A percentile compares a stretch with the other conserved stretches of the same genome.
These are phyloP conservation scores for Manacus vitellinus DNA, from an alignment of 2,113 vertebrate species.

Conservation along the genomic window DNA sequence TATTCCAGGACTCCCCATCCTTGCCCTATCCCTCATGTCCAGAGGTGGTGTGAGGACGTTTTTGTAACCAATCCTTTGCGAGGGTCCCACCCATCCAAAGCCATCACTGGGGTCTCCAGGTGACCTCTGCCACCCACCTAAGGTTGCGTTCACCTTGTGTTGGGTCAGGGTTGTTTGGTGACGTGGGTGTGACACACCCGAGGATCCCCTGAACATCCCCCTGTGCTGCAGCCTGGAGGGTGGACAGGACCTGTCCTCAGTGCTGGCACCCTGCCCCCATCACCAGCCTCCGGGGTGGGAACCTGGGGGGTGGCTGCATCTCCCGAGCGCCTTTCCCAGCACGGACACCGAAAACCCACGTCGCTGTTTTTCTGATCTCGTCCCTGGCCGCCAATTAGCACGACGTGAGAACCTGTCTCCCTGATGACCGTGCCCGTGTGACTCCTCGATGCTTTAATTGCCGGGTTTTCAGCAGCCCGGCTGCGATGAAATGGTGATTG, in stretches of 20 bases:
- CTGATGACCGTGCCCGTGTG: background rate
- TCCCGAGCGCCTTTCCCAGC: background rate
- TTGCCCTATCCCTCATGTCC: rapidly evolving
- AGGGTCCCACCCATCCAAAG: background rate
- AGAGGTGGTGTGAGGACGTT: rapidly evolving
- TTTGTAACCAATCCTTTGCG: background rate
- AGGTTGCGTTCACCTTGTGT: rapidly evolving
- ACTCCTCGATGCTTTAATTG: slow-evolving; percentile 44
- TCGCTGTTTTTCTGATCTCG: background rate
- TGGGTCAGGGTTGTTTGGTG: background rate
- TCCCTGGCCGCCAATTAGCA: slow-evolving; percentile 24
- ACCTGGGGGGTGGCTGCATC: background rate
- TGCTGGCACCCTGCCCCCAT: background rate
- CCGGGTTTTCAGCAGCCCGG: slow-evolving; percentile 21
- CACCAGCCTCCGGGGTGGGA: background rate
- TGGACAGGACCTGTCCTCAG: background rate
- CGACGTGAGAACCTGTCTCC: slow-evolving; percentile 36
- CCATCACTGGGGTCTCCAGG: rapidly evolving
- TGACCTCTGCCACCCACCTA: background rate
- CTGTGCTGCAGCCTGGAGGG: background rate
- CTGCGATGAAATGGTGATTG: slow-evolving; percentile 20
- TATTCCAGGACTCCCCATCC: background rate
- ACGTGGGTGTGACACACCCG: rapidly evolving
- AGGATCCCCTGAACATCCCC: rapidly evolving
- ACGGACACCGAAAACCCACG: rapidly evolving